Base-by-base conservation (phyloP, 2,888 invertebrate genomes). In the Podabrus alpinus region DNA sequence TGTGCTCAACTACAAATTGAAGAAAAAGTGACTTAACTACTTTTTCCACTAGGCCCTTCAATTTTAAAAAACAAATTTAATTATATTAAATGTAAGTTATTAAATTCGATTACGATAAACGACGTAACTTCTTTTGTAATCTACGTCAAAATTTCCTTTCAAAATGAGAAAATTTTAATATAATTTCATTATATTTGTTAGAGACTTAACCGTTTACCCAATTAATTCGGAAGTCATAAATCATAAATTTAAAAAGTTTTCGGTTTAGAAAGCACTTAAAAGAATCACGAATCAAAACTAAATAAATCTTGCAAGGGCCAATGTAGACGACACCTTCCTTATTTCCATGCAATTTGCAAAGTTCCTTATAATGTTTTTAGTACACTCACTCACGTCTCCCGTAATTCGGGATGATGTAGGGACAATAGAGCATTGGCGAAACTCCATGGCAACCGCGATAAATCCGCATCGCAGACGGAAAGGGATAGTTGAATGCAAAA, bases 381-480 rank as follows among this genome's bases (percentile, higher is more conserved):
- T 21, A 21, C 21, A 21, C 5, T 64, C 77, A 78, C 80, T 79
- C 80, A 79, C 78, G 80, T 79, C 17, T 62, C 80, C 78, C 78
- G 79, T 82, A 83, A 82, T 82, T 78, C 82, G 77, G 81, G 82
- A 81, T 83, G 83, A 83, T 82, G 79, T 80, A 75, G 80, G 82
- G 80, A 83, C 83, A 83, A 83, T 83, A 79, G 81, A 80, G 78
- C 79, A 77, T 74, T 73, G 77, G 78, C 78, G 77, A 77, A 78
- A 80, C 80, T 77, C 82, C 83, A 83, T 83, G 80, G 83, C 83
- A 83, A 83, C 83, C 82, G 82, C 81, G 79, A 81, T 82, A 83
- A 83, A 83, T 81, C 83, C 81, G 73, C 66, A 72, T 71, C 74
- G 61, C 79, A 77, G 80, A 80, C 80, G 73, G 74, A 79, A 75